Conservation (phyloP, 2,888 invertebrate genomes). For the Lepidochrysops patricia region DNA sequence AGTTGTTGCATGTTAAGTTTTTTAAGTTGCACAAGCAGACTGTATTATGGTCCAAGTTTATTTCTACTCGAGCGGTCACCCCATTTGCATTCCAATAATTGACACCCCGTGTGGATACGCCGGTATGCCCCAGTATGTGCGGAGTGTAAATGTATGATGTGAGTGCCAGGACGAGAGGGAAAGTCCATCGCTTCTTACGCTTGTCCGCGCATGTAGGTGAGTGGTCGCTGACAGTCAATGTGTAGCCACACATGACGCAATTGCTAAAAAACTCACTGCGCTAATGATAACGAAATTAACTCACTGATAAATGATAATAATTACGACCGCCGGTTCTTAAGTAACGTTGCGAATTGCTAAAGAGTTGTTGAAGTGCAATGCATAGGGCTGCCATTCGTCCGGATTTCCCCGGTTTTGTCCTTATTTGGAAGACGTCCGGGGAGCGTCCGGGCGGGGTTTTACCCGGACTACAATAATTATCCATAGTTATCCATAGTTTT, state of each 20-base stretch:
- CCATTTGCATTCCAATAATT: constrained; percentile 18
- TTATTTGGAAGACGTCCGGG: no score
- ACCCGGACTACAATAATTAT: no score
- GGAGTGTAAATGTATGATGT: background rate
- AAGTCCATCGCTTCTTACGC: constrained; percentile 67
- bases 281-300: background rate
- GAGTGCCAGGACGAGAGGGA: constrained; percentile 67
- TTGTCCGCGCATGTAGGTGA: constrained; percentile 66
- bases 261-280: constrained; percentile 57
- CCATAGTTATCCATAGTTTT: no score
- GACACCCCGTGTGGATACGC: constrained; percentile 17
- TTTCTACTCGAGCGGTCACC: constrained; percentile 20
- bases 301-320: background rate
- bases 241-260: constrained; percentile 63
- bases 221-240: constrained; percentile 64
- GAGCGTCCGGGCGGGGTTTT: no score
- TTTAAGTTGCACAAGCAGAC: background rate
- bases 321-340: constrained; percentile 19
- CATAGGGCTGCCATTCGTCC: no score
- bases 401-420: no score
- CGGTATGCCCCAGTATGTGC: background rate
- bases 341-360: background rate
- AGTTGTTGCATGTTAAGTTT: background rate
- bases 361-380: background rate
- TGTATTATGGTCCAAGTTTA: background rate